These are phyloP conservation scores for Bruchidius siliquastri DNA, from an alignment of 2,888 invertebrate genomes.

Conservation along the genomic window DNA sequence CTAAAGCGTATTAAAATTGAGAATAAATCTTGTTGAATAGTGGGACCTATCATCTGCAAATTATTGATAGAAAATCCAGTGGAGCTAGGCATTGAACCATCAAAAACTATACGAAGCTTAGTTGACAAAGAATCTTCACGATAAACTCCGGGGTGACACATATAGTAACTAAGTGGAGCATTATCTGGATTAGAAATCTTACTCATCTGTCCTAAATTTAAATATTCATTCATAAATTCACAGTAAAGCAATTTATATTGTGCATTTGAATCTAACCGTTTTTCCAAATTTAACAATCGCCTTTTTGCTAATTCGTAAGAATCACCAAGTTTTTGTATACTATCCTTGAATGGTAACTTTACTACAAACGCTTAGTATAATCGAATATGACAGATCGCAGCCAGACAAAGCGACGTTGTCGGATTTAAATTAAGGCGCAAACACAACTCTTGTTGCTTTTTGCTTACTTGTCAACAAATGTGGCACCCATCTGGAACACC, in stretches of 20 bases:
- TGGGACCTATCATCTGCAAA: not conserved
- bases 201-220: slow-evolving; percentile 11
- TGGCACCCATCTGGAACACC: too few species aligned
- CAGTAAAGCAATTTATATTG: slow-evolving; percentile 13
- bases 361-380: too few species aligned
- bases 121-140: slow-evolving; percentile 5
- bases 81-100: not conserved
- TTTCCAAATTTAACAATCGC: slow-evolving; percentile 13
- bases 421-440: too few species aligned
- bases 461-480: too few species aligned
- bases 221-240: slow-evolving; percentile 18
- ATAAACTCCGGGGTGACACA: slow-evolving; percentile 12
- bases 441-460: too few species aligned
- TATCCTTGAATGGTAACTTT: slow-evolving; percentile 15
- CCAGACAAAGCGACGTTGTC: too few species aligned
- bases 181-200: not conserved
- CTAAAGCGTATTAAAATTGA: not conserved
- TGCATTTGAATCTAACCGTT: slow-evolving; percentile 11
- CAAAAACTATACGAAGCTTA: not conserved
- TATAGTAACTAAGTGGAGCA: slow-evolving; percentile 7
- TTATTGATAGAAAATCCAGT: not conserved
- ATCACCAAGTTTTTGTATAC: slow-evolving; percentile 10
- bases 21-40: not conserved
- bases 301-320: slow-evolving; percentile 10
- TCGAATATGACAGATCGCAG: too few species aligned